Evolutionary conservation across 23 tunicate species (phyloP).

Genomic region (Pegea sp.): DNA sequence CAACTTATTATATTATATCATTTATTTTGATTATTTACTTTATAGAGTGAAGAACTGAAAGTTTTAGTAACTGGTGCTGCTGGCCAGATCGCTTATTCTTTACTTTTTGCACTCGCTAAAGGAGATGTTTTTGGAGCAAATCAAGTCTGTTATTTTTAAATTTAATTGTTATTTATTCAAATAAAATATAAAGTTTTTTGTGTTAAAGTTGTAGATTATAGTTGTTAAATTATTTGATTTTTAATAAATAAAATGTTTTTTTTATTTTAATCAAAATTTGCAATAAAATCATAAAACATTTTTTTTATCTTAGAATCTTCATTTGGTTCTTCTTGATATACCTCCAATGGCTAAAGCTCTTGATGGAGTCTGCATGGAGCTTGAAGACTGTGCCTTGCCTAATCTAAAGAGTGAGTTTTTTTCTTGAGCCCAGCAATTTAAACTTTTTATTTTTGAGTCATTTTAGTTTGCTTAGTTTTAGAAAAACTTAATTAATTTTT

Average conservation of each 20-base stretch:
- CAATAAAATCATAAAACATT: not conserved
- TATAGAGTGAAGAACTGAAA: constrained; percentile 28
- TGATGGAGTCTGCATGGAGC: constrained; percentile 77
- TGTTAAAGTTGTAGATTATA: not conserved
- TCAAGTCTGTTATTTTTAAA: constrained; percentile 1
- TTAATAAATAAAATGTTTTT: not conserved
- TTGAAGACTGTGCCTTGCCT: constrained; percentile 93
- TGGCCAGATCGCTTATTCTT: constrained; percentile 93
- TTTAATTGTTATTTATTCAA: not conserved
- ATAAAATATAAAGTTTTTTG: no score
- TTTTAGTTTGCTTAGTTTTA: no score
- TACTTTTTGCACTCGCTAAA: constrained; percentile 68
- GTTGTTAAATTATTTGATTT: not conserved
- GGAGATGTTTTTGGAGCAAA: constrained; percentile 97
- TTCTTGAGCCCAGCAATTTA: not conserved
- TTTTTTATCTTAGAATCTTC: constrained; percentile 1
- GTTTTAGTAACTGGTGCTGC: constrained; percentile 98
- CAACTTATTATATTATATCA: no score
- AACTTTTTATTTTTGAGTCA: no score
- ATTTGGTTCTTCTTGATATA: constrained; percentile 65
- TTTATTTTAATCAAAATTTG: not conserved
- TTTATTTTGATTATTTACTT: not conserved
- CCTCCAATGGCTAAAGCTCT: constrained; percentile 40
- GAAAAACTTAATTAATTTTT: no score
- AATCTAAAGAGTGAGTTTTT: constrained; percentile 26